phyloP scores from a whole-genome alignment of 2,113 vertebrate species.

The Candoia aspera region DNA sequence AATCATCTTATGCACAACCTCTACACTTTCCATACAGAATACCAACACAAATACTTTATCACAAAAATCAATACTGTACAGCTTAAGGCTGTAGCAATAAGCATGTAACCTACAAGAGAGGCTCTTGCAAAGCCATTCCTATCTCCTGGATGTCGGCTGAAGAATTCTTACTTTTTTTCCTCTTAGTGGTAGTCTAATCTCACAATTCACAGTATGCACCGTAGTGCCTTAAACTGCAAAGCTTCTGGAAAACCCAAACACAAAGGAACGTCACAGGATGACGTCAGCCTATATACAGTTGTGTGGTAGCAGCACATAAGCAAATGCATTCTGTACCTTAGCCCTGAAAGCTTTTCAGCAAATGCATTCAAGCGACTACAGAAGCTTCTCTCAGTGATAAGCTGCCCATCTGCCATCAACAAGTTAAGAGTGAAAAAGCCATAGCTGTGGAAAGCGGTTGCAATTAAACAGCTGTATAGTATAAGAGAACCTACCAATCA shows the following conservation, averaged over 20 bases:
- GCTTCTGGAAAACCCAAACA: slow-evolving; percentile 86
- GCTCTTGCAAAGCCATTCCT: slow-evolving; percentile 60
- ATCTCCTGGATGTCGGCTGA: slow-evolving; percentile 45
- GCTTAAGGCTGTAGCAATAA: slow-evolving; percentile 60
- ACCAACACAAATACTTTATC: not conserved
- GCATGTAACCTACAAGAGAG: not conserved
- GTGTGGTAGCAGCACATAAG: slow-evolving; percentile 96
- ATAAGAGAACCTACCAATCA: slow-evolving; percentile 70
- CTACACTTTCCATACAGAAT: slow-evolving; percentile 1
- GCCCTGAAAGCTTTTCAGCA: slow-evolving; percentile 90
- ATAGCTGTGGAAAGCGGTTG: slow-evolving; percentile 74
- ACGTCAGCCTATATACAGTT: slow-evolving; percentile 99
- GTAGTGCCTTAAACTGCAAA: slow-evolving; percentile 77
- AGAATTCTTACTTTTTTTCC: slow-evolving; percentile 44
- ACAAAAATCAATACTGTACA: not conserved
- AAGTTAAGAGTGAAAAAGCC: slow-evolving; percentile 89
- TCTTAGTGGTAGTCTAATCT: slow-evolving; percentile 60
- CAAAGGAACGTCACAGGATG: slow-evolving; percentile 89
- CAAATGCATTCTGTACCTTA: slow-evolving; percentile 85
- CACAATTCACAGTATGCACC: slow-evolving; percentile 66
- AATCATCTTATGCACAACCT: slow-evolving; percentile 35
- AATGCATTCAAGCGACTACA: slow-evolving; percentile 87
- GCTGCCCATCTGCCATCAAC: slow-evolving; percentile 94
- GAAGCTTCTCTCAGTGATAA: slow-evolving; percentile 85
- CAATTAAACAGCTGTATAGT: slow-evolving; percentile 83